Base-by-base conservation (phyloP, 2,888 invertebrate genomes). In the Drepana falcataria region DNA sequence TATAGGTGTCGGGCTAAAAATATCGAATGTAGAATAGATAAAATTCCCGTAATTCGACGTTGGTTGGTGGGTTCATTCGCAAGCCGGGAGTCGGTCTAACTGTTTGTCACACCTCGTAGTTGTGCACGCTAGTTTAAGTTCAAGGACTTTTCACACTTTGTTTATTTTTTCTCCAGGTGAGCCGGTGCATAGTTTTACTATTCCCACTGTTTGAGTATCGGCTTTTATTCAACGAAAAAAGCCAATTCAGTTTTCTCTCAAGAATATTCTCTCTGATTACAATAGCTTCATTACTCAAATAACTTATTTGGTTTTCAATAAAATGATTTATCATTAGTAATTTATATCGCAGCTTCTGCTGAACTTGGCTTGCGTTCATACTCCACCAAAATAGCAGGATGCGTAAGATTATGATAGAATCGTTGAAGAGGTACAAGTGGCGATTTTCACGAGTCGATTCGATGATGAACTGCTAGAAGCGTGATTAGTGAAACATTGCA, bases 1-100 rank as follows among this genome's bases (percentile, higher is more conserved):
- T 72, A 73, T 74, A 76, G 66, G 66, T 62, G 70, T 64, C 63
- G 59, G 59, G 69, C 73, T 83, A 83, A 85, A 85, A 85, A 83
- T 88, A 86, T 78, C 71, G 55, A 59, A 71, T 66, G 71, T 77
- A 83, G 82, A 80, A 76, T 75, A 78, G 70, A 84, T 83, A 83
- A 85, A 86, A 84, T 79, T 81, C 76, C 73, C 68, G 78, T 75
- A 76, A 73, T 74, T 71, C 58, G 69, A 21, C 21, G 21, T 21
- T 75, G 73, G 68, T 71, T 65, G 64, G 66, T 65, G 67, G 63
- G 71, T 72, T 83, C 85, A 86, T 79, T 86, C 83, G 81, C 60
- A 60, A 60, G 61, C 74, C 75, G 76, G 78, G 73, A 79, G 81
- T 72, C 81, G 65, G 65, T 55, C 58, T 63, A 68, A 68, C 61